Base-by-base conservation (phyloP, 2,888 invertebrate genomes). In the Cantharis rufa region DNA sequence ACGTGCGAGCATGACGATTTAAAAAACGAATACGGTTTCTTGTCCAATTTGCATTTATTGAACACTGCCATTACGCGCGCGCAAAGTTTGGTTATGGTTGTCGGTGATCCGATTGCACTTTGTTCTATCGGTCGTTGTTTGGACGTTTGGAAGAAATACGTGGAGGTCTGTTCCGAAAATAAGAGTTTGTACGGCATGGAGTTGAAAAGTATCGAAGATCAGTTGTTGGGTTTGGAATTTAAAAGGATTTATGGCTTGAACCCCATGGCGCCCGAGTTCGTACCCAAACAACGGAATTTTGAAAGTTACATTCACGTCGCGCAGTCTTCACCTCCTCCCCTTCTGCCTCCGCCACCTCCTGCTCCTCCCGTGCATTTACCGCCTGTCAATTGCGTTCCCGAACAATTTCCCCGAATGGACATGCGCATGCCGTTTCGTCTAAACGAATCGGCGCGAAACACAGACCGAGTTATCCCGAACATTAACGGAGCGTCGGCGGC, bases 41-140 rank as follows among this genome's bases (percentile, higher is more conserved):
- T 96, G 64, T 95, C 95, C 24, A 95, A 95, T 87, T 93, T 94
- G 0, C 94, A 95, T 84, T 90, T 96, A 4, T 87, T 96, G 24
- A 96, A 95, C 85, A 96, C 96, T 0, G 96, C 96, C 0, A 93
- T 96, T 71, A 96, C 91, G 0, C 90, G 96, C 76, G 95, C 96
- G 0, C 95, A 95, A 87, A 94, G 94, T 82, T 87, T 95, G 69
- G 95, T 96, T 0, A 94, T 94, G 3, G 95, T 96, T 13, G 94
- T 96, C 1, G 96, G 96, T 0, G 96, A 96, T 88, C 95, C 96
- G 0, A 92, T 95, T 0, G 94, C 95, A 0, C 88, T 96, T 10
- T 94, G 95, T 83, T 93, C 95, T 0, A 91, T 95, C 70, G 96
- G 96, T 9, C 91, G 93, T 78, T 95, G 95, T 87, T 91, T 94